These are phyloP conservation scores for Siniperca knerii DNA, from an alignment of 2,113 vertebrate species.

Conservation along the genomic window DNA sequence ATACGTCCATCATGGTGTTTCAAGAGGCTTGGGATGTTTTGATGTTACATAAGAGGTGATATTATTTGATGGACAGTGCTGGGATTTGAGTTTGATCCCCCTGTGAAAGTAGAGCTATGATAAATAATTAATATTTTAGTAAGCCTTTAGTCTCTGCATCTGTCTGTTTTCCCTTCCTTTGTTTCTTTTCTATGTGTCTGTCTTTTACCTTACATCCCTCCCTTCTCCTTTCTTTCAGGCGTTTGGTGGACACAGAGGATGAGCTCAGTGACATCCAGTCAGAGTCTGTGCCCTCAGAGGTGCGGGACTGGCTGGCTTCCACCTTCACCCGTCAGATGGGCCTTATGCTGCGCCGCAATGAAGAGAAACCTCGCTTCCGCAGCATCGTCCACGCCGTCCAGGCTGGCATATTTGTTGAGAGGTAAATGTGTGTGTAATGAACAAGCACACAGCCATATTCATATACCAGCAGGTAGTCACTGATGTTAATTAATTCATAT, in stretches of 20 bases:
- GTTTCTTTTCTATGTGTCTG: background rate
- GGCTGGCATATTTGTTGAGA: constrained; percentile 98
- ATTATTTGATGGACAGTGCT: constrained; percentile 49
- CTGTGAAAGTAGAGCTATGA: constrained; percentile 41
- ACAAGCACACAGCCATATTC: constrained; percentile 12
- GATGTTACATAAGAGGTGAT: constrained; percentile 58
- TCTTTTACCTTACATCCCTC: constrained; percentile 1
- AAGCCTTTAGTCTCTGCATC: constrained; percentile 23
- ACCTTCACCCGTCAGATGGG: constrained; percentile 99
- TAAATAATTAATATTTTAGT: constrained; percentile 37
- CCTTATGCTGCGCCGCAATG: constrained; percentile 93
- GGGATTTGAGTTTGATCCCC: constrained; percentile 47
- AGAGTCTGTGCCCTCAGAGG: constrained; percentile 97
- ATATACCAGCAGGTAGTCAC: background rate
- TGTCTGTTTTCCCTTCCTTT: background rate
- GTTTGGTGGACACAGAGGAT: constrained; percentile 96
- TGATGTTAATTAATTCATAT: constrained; percentile 42
- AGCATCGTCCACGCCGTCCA: constrained; percentile 98
- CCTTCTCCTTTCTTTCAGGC: constrained; percentile 76
- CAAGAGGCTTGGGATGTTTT: constrained; percentile 53
- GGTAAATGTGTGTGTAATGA: constrained; percentile 78
- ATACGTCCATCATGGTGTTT: constrained; percentile 26
- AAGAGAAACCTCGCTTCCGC: constrained; percentile 96
- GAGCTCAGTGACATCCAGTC: constrained; percentile 98
- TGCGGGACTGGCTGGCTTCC: constrained; percentile 98